Conservation (phyloP, 2,113 vertebrate species). For the Hypanus sabinus region DNA sequence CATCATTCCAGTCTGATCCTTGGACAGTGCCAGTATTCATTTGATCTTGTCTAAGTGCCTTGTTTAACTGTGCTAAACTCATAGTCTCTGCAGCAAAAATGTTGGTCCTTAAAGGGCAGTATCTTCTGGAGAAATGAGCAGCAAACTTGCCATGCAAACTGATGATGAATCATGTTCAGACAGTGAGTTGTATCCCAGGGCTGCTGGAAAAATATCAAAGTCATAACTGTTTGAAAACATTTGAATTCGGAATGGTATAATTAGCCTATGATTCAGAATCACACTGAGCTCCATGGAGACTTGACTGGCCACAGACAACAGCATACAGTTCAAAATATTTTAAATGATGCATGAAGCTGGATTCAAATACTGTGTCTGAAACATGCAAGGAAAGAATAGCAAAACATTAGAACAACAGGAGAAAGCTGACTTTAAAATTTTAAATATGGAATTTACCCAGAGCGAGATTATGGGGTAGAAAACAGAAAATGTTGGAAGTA, state of each 20-base stretch:
- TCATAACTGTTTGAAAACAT: background rate
- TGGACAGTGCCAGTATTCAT: background rate
- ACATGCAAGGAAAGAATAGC: background rate
- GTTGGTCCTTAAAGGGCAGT: background rate
- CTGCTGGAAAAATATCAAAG: background rate
- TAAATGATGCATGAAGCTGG: background rate
- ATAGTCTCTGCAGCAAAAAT: no score
- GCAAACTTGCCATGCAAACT: background rate
- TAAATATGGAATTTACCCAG: background rate
- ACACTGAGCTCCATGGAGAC: background rate
- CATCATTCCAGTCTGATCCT: background rate
- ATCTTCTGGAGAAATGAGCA: background rate
- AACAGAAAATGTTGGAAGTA: no score
- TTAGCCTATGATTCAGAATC: background rate
- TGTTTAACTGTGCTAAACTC: background rate
- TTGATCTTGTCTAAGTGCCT: background rate
- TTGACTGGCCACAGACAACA: background rate
- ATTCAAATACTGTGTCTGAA: background rate
- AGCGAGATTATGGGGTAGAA: background rate
- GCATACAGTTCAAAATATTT: background rate
- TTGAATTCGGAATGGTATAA: background rate
- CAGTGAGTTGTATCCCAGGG: background rate
- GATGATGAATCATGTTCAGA: constrained; percentile 25
- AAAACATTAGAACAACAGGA: background rate
- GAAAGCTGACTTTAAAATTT: background rate